Base-by-base conservation (phyloP, 2,113 vertebrate genomes). In the Martes martes region DNA sequence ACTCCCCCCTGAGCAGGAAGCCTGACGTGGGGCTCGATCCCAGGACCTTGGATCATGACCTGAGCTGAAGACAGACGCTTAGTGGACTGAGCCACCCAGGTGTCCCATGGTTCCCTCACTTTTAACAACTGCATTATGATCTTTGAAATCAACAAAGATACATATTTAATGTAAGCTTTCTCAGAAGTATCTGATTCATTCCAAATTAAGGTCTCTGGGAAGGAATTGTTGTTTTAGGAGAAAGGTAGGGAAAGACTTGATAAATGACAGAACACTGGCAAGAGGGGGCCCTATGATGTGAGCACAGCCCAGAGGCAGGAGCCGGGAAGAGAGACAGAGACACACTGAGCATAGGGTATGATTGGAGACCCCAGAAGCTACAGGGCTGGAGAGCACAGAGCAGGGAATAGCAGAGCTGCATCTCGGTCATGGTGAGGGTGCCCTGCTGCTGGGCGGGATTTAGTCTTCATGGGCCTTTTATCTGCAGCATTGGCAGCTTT, bases 271-370 rank as follows among this genome's bases (percentile, higher is more conserved):
- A 63, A 59, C 11, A 3, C 47, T 63, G 81, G 26, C 33, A 47
- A 33, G 71, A 76, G 57, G 42, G 9, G 21, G 50, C 59, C 39
- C 45, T 7, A 0, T 21, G 45, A 19, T 26, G 57, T 18, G 13
- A 69, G 55, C 18, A 13, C 1, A 47, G 79, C 47, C 36, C 4
- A 1, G 65, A 50, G 73, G 31, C 82, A 50, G 63, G 28, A 36
- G 85, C 28, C 8, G 0, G 31, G 33, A 45, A 61, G 61, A 33
- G 45, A 76, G 6, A 55, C 18, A 31, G 19, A 71, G 42, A 47
- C 26, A 2, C 6, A 1, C 6, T 0, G 18, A 61, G 50, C 50
- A 45, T 0, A 0, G 0, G 23, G 15, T 4, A 3, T 0, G 4
- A 9, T 19, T 15, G 1, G 0, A 52, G 52, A 19, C 2, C 5